Base-by-base conservation (phyloP, 2,797 vertebrate genomes). In the Micrastur ruficollis region DNA sequence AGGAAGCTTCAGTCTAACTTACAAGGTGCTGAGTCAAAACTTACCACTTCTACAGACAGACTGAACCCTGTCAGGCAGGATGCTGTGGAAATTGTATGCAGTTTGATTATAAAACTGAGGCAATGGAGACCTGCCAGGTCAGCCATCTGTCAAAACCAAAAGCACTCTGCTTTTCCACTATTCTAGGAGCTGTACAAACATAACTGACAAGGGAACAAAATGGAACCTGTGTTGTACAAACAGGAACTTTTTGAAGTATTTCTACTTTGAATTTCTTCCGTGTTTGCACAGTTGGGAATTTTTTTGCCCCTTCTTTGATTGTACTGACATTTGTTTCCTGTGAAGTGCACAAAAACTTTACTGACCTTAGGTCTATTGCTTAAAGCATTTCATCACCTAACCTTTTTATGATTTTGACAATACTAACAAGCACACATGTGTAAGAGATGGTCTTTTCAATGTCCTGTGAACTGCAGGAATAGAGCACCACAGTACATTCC, bases 91-190 rank as follows among this genome's bases (percentile, higher is more conserved):
- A 95, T 44, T 95, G 94, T 94, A 95, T 47, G 56, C 34, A 95
- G 92, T 91, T 81, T 96, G 94, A 96, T 97, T 97, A 95, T 82
- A 97, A 94, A 98, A 97, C 65, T 66, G 87, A 96, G 95, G 95
- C 70, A 89, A 46, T 74, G 93, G 81, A 97, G 95, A 94, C 65
- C 89, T 97, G 96, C 95, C 96, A 97, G 97, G 97, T 97, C 90
- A 98, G 89, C 97, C 96, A 96, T 97, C 97, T 98, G 97, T 97
- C 95, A 96, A 98, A 98, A 98, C 96, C 97, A 95, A 95, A 96
- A 81, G 92, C 1, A 5, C 65, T 86, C 70, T 67, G 88, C 86
- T 90, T 97, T 93, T 98, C 95, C 97, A 97, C 96, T 97, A 68
- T 96, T 97, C 96, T 93, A 94, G 91, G 94, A 95, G 92, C 94